phyloP scores from a whole-genome alignment of 2,113 vertebrate genomes.

The Thomomys bottae region DNA sequence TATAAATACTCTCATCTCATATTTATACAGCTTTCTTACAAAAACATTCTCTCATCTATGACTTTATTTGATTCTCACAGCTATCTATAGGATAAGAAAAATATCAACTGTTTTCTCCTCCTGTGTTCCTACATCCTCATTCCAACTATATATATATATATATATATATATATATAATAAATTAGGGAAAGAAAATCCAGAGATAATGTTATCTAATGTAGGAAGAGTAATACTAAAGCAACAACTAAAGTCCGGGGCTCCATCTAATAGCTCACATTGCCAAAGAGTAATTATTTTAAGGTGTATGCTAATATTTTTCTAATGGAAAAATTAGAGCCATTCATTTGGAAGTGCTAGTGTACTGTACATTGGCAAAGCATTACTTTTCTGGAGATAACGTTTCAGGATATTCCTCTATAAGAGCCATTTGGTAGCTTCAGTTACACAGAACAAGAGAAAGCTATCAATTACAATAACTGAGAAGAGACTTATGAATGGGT shows the following conservation, averaged over 20 bases:
- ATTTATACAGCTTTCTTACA: not conserved
- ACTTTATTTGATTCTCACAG: not conserved
- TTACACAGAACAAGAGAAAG: not conserved
- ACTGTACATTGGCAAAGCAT: not conserved
- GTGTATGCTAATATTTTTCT: not conserved
- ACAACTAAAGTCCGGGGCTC: not conserved
- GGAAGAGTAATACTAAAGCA: not conserved
- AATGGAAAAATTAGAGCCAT: not conserved
- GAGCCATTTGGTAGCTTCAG: not conserved
- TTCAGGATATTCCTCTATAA: rapidly evolving
- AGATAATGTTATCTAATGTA: not conserved
- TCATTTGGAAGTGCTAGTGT: not conserved
- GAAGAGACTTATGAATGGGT: not conserved
- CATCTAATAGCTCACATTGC: not conserved
- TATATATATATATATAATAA: not conserved
- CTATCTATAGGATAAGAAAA: not conserved
- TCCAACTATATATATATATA: not conserved
- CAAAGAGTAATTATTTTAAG: not conserved
- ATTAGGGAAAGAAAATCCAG: not conserved
- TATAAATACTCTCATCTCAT: not conserved
- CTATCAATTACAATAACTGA: not conserved
- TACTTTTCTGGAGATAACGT: not conserved
- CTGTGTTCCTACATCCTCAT: not conserved
- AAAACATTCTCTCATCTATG: not conserved
- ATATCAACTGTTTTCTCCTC: not conserved